These are phyloP conservation scores for Coronaproctus castanopsis DNA, from an alignment of 2,888 invertebrate genomes.

Conservation along the genomic window DNA sequence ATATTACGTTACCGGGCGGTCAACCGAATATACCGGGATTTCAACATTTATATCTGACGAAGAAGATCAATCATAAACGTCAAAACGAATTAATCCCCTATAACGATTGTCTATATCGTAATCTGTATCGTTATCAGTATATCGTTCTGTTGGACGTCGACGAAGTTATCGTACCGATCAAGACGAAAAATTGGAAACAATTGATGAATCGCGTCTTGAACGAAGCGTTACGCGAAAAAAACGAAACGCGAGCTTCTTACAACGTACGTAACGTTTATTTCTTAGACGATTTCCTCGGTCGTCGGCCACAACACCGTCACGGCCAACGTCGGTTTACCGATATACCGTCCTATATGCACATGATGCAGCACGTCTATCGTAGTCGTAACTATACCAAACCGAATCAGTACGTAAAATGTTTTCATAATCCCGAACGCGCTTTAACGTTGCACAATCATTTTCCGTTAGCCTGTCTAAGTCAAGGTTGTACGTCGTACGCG, in stretches of 20 bases:
- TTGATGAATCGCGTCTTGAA: conserved; percentile 51
- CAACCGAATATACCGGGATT: conserved; percentile 76
- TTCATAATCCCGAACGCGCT: conserved; percentile 76
- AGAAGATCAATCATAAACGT: conserved; percentile 79
- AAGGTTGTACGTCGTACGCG: conserved; percentile 59
- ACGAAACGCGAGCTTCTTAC: conserved; percentile 51
- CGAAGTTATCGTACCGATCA: conserved; percentile 80
- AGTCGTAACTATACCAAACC: conserved; percentile 81
- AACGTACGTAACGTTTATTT: conserved; percentile 85
- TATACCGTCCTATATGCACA: conserved; percentile 69
- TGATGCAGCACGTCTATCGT: conserved; percentile 78
- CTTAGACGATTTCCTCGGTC: conserved; percentile 63
- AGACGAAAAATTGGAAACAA: conserved; percentile 48
- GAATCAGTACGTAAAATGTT: conserved; percentile 81
- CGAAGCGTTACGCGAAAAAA: conserved; percentile 43
- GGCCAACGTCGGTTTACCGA: conserved; percentile 60
- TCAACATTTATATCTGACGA: conserved; percentile 71
- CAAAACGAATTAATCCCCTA: conserved; percentile 90
- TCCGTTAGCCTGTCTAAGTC: conserved; percentile 66
- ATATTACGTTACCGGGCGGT: conserved; percentile 65
- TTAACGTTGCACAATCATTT: conserved; percentile 82
- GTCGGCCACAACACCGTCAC: too few relatives aligned
- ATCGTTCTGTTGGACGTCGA: conserved; percentile 82
- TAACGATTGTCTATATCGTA: conserved; percentile 86
- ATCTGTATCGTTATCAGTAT: conserved; percentile 73